Conservation (phyloP, 2,888 invertebrate genomes). For the Cephalotes varians region DNA sequence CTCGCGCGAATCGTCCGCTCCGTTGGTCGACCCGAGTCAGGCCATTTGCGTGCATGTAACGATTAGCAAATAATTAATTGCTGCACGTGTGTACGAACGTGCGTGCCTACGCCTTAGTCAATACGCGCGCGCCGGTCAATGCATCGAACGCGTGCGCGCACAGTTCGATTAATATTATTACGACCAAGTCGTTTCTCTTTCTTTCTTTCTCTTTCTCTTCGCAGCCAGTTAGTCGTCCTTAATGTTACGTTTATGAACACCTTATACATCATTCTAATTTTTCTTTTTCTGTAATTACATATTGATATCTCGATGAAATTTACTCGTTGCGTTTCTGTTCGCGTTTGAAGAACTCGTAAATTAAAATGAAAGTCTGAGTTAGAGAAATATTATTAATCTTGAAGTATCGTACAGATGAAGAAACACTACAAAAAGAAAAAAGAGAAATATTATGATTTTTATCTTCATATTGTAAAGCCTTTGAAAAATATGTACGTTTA, state of each 20-base stretch:
- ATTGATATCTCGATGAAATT: background rate
- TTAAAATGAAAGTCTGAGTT: background rate
- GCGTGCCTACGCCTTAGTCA: slow-evolving; percentile 41
- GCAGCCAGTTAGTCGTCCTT: background rate
- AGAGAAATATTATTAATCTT: background rate
- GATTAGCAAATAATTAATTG: slow-evolving; percentile 61
- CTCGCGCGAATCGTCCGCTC: background rate
- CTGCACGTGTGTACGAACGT: slow-evolving; percentile 51
- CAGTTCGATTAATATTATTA: slow-evolving; percentile 34
- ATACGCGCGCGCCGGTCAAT: slow-evolving; percentile 25
- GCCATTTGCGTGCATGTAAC: slow-evolving; percentile 37
- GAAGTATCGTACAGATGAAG: background rate
- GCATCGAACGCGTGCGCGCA: slow-evolving; percentile 33
- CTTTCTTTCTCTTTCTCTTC: background rate
- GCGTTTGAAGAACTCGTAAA: background rate
- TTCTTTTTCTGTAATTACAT: background rate
- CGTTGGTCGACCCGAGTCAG: background rate
- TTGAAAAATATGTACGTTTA: background rate
- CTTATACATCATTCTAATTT: slow-evolving; percentile 1
- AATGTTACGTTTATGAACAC: background rate
- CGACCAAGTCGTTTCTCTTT: background rate
- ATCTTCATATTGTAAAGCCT: background rate
- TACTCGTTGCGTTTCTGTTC: no score
- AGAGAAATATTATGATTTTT: background rate
- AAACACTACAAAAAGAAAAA: background rate